phyloP scores from a whole-genome alignment of 2,888 invertebrate species.

The Polyploca ridens region DNA sequence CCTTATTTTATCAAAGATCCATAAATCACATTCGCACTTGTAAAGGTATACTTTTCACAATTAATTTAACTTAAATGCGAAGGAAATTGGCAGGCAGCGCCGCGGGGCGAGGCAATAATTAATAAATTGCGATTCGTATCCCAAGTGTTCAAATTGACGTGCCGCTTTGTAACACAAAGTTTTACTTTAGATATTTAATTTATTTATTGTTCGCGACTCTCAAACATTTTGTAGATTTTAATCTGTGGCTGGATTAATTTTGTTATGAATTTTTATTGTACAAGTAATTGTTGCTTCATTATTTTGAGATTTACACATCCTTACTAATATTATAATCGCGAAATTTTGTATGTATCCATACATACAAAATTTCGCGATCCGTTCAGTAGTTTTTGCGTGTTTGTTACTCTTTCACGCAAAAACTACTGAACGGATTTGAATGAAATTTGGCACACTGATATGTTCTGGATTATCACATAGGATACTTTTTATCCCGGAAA shows the following conservation, averaged over 20 bases:
- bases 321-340: too few species aligned
- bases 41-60: slow-evolving; percentile 1
- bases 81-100: slow-evolving; percentile 9
- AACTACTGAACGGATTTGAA: too few species aligned
- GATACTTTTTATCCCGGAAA: too few species aligned
- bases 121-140: slow-evolving; percentile 22
- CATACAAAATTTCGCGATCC: too few species aligned
- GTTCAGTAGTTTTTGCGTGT: too few species aligned
- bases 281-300: not conserved
- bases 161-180: slow-evolving; percentile 15
- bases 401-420: too few species aligned
- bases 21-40: not conserved
- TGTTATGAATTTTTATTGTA: not conserved
- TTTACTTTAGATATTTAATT: slow-evolving; percentile 17
- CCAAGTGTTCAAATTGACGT: slow-evolving; percentile 18
- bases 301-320: too few species aligned
- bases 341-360: too few species aligned
- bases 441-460: too few species aligned
- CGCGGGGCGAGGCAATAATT: slow-evolving; percentile 4
- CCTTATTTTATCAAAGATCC: too few species aligned
- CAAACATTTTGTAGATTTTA: slow-evolving; percentile 7
- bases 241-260: not conserved
- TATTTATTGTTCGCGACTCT: slow-evolving; percentile 8
- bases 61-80: not conserved
- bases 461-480: too few species aligned